Conservation (phyloP, 2,888 invertebrate genomes). For the Dermolepida albohirtum region DNA sequence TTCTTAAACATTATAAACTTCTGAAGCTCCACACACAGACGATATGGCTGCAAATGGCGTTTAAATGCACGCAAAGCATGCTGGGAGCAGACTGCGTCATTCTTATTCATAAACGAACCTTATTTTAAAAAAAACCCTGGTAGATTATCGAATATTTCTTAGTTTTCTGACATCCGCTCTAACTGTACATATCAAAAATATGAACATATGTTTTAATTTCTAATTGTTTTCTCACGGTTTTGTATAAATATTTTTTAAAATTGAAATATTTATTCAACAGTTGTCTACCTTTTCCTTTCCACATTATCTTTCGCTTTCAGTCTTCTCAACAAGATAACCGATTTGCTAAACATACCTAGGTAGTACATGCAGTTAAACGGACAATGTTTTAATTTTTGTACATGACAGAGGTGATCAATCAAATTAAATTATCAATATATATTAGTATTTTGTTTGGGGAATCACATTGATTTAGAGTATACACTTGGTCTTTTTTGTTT, state of each 20-base stretch:
- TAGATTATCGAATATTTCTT: no score
- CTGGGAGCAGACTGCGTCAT: no score
- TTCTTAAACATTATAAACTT: no score
- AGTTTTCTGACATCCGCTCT: no score
- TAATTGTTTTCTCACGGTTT: slow-evolving; percentile 26
- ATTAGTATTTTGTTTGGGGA: slow-evolving; percentile 10
- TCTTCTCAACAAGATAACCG: no score
- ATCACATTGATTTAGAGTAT: slow-evolving; percentile 23
- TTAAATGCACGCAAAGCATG: no score
- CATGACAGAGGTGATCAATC: slow-evolving; percentile 19
- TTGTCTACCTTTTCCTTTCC: slow-evolving; percentile 20
- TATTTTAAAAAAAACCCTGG: no score
- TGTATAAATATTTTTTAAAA: slow-evolving; percentile 22
- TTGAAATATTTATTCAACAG: slow-evolving; percentile 19
- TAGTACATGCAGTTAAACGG: slow-evolving; percentile 23
- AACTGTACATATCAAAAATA: not conserved
- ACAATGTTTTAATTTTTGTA: slow-evolving; percentile 31
- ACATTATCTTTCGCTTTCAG: not conserved
- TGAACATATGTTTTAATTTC: slow-evolving; percentile 4
- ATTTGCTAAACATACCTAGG: slow-evolving; percentile 22
- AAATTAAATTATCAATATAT: slow-evolving; percentile 25
- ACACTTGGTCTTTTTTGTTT: no score
- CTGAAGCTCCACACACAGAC: no score
- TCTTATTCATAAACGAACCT: no score
- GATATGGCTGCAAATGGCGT: no score